Evolutionary conservation across 2,797 vertebrate species (phyloP), one percentile per base, ranked within the genome.

Genomic region (Scolopax bukidnonensis): DNA sequence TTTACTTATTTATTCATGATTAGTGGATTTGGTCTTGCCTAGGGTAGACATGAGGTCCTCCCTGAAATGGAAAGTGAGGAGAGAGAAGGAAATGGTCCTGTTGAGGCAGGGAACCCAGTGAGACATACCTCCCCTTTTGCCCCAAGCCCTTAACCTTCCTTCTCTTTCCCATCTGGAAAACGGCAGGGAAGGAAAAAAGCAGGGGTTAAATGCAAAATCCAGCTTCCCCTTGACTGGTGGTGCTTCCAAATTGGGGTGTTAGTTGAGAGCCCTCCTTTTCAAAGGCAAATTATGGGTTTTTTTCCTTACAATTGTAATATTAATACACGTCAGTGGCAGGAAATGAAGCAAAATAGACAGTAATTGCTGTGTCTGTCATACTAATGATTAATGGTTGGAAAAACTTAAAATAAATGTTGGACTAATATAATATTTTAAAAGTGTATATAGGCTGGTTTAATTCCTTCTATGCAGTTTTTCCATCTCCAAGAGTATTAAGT

Each of bases 271-370:
- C 32, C 27, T 89, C 74, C 70, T 84, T 90, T 92, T 54, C 60
- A 75, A 95, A 87, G 78, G 40, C 78, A 69, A 16, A 1, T 38
- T 36, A 48, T 57, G 10, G 5, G 11, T 54, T 59, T 82, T 51
- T 47, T 47, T 12, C 50, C 60, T 91, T 75, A n/a, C 65, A 82
- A 11, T 92, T 86, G 48, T 95, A 67, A 78, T 94, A 94, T 87
- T 95, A 90, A 88, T 93, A 80, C 70, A 80, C 63, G 69, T 93
- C 89, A 83, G 47, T 45, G 54, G 51, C 74, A 93, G 40, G 56
- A 73, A 93, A 91, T 96, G 65, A 93, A 95, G 65, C 92, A 88
- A 95, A 95, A 96, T 79, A 93, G 88, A 73, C 82, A 93, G 81
- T 92, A 94, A 95, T 94, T 96, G 61, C 73, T 84, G 32, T 91